Percentiles rank a stretch among this genome's conserved stretches.
phyloP scores from a whole-genome alignment of 2,113 vertebrate genomes.

The Haemorhous mexicanus region DNA sequence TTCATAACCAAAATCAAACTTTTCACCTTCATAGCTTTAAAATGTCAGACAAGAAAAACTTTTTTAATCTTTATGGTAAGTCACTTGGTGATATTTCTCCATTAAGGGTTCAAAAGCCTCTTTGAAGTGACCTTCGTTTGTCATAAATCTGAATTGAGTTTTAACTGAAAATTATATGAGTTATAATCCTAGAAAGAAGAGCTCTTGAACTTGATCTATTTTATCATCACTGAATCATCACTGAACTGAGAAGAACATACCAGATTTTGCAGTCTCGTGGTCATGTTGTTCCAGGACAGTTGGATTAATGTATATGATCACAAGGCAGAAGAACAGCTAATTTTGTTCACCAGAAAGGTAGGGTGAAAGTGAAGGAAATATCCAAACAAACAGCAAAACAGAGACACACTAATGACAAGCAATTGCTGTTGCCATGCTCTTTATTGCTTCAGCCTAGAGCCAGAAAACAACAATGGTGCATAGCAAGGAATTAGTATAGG shows the following conservation, averaged over 20 bases:
- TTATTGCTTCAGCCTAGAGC: neutral
- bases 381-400: neutral
- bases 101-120: neutral
- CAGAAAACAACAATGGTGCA: neutral
- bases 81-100: neutral
- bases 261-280: neutral
- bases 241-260: constrained; percentile 30
- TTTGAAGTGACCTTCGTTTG: neutral
- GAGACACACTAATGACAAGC: neutral
- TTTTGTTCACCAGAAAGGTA: neutral
- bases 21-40: neutral
- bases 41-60: neutral
- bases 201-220: neutral
- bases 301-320: neutral
- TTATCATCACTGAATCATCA: neutral
- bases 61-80: neutral
- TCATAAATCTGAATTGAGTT: neutral
- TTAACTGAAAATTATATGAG: neutral
- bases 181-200: neutral
- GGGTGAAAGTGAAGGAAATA: neutral
- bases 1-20: neutral
- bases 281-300: neutral
- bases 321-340: neutral
- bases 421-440: neutral
- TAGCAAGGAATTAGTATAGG: neutral